phyloP scores from a whole-genome alignment of 2,888 invertebrate species.

The Lottia gigantea region DNA sequence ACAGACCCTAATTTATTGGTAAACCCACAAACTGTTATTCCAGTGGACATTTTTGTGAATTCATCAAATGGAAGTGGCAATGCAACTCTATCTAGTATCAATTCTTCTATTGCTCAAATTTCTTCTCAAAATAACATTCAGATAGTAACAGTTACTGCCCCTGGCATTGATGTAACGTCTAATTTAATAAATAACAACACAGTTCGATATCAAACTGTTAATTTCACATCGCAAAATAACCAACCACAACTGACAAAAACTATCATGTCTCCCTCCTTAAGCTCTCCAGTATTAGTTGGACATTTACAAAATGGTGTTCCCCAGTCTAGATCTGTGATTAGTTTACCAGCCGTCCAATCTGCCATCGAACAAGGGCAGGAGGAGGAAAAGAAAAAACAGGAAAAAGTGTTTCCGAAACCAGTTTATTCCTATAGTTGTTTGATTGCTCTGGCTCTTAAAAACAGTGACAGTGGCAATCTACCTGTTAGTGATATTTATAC shows the following conservation, averaged over 20 bases:
- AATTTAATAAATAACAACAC: background rate
- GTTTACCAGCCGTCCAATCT: slow-evolving; percentile 9
- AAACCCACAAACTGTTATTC: slow-evolving; percentile 91
- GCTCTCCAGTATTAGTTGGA: slow-evolving; percentile 53
- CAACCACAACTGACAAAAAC: slow-evolving; percentile 13
- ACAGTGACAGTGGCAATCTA: slow-evolving; percentile 91
- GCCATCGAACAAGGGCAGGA: slow-evolving; percentile 12
- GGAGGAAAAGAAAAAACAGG: slow-evolving; percentile 33
- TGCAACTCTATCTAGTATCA: slow-evolving; percentile 18
- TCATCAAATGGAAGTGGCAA: slow-evolving; percentile 9
- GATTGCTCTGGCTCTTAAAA: slow-evolving; percentile 97
- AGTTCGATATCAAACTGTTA: slow-evolving; percentile 2
- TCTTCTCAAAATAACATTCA: slow-evolving; percentile 11
- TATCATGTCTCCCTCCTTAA: slow-evolving; percentile 41
- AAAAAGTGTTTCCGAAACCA: slow-evolving; percentile 84
- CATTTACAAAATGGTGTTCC: slow-evolving; percentile 40
- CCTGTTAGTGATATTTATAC: slow-evolving; percentile 99
- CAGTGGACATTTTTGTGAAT: slow-evolving; percentile 71
- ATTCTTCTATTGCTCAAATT: background rate
- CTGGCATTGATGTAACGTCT: background rate
- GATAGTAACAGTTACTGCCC: slow-evolving; percentile 12
- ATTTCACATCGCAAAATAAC: slow-evolving; percentile 16
- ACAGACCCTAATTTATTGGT: slow-evolving; percentile 75
- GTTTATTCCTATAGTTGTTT: slow-evolving; percentile 98
- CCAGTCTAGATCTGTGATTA: slow-evolving; percentile 16